Conservation (phyloP, 2,888 invertebrate genomes). For the Trypoxylon attenuatum region DNA sequence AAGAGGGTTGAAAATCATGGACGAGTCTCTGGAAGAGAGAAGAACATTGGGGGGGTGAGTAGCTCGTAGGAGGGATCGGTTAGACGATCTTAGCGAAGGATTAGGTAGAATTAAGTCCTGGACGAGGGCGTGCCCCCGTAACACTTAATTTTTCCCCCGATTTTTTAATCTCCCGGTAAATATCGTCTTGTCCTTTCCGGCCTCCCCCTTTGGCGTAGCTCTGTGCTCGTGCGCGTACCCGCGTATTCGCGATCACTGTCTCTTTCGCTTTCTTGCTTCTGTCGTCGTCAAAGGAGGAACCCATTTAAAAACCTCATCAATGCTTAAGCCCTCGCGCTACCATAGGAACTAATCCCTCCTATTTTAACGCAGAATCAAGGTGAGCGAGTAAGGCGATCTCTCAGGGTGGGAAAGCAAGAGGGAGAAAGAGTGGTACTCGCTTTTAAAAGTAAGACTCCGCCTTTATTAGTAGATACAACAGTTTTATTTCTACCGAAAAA, state of each 20-base stretch:
- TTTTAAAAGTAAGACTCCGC: constrained; percentile 71
- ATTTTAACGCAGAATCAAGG: constrained; percentile 70
- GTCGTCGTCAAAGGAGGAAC: constrained; percentile 73
- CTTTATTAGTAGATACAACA: constrained; percentile 72
- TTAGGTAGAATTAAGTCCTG: constrained; percentile 72
- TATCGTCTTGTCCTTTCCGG: constrained; percentile 66
- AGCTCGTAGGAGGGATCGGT: constrained; percentile 39
- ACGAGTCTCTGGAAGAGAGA: constrained; percentile 31
- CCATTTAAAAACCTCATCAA: constrained; percentile 76
- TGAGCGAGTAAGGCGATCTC: constrained; percentile 27
- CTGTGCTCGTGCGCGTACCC: constrained; percentile 50
- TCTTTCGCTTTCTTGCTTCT: constrained; percentile 45
- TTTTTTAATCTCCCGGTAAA: constrained; percentile 75
- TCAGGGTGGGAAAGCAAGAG: constrained; percentile 21
- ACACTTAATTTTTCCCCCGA: constrained; percentile 75
- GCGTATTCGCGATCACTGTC: constrained; percentile 28
- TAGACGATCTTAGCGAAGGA: constrained; percentile 71
- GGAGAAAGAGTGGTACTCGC: constrained; percentile 52
- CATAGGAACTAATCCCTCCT: constrained; percentile 75
- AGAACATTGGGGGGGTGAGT: background rate
- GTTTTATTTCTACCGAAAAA: constrained; percentile 66
- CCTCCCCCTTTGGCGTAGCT: constrained; percentile 32
- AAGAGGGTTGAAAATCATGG: constrained; percentile 48
- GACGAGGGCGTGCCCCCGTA: constrained; percentile 70
- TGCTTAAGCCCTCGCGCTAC: constrained; percentile 74